Base-by-base conservation (phyloP, 2,888 invertebrate genomes). In the Xestia c-nigrum region DNA sequence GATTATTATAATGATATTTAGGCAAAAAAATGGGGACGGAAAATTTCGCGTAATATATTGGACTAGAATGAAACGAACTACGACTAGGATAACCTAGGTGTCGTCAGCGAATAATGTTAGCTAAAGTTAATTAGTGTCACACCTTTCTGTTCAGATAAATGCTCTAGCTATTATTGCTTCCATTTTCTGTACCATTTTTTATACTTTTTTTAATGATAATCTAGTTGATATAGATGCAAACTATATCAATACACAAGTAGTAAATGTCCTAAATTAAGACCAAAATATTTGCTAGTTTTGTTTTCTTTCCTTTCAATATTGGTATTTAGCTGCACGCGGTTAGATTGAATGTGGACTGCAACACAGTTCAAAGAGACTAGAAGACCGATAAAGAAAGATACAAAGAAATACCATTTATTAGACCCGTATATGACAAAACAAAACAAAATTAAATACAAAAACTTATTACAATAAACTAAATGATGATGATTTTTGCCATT, bases 1-100 rank as follows among this genome's bases (percentile, higher is more conserved):
- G 21, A 47, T 46, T 68, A 61, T 47, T 52, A 5, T 64, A 64
- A 59, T 40, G n/a, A 72, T n/a, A n/a, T 43, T 57, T 57, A 4
- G 14, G 10, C 5, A 55, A 47, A 57, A 55, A 55, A 50, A 12
- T 7, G n/a, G 10, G 5, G 1, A 19, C 19, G 55, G 21, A 40
- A 19, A 43, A 24, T 38, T 43, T 19, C 24, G 19, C 7, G 1
- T 31, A 12, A 14, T 61, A n/a, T 43, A 6, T n/a, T 43, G 31
- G 19, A 31, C 52, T 68, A 52, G 16, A 68, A 52, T 52, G 9
- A 24, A n/a, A 68, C 10, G 3, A 31, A 50, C 21, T 50, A 14
- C 14, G 4, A 24, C 16, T 24, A 24, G 24, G n/a, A 57, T 24
- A 12, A 63, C n/a, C n/a, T n/a, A 31, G 9, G 2, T 38, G 21